Conservation (phyloP, 2,797 vertebrate species). For the Chrysocyon brachyurus region DNA sequence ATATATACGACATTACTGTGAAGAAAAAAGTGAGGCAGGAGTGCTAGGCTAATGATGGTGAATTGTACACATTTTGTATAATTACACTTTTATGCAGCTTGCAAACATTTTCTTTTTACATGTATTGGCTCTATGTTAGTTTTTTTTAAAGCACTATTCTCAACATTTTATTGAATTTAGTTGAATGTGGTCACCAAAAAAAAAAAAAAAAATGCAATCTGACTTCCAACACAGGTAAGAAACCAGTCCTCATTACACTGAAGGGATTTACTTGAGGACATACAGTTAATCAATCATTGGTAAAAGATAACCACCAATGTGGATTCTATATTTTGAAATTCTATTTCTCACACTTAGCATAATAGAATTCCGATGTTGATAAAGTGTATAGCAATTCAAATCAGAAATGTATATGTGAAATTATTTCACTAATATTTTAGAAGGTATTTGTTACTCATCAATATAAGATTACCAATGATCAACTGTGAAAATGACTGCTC, state of each 20-base stretch:
- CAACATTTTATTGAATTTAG: constrained; percentile 24
- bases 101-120: background rate
- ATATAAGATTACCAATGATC: background rate
- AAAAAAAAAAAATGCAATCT: background rate
- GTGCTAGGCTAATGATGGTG: background rate
- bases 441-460: background rate
- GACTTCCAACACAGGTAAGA: background rate
- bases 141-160: background rate
- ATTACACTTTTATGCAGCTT: background rate
- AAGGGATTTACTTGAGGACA: background rate
- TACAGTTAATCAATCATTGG: background rate
- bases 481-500: background rate
- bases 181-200: background rate
- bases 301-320: background rate
- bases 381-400: background rate
- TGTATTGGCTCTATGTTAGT: background rate
- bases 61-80: constrained; percentile 31
- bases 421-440: background rate
- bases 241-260: background rate
- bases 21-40: constrained; percentile 13
- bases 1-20: constrained; percentile 1
- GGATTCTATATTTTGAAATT: background rate
- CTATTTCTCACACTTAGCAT: background rate
- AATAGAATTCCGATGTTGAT: background rate
- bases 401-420: background rate